Base-by-base conservation (phyloP, 1,140 invertebrate genomes). In the Teleopsis dalmanni region DNA sequence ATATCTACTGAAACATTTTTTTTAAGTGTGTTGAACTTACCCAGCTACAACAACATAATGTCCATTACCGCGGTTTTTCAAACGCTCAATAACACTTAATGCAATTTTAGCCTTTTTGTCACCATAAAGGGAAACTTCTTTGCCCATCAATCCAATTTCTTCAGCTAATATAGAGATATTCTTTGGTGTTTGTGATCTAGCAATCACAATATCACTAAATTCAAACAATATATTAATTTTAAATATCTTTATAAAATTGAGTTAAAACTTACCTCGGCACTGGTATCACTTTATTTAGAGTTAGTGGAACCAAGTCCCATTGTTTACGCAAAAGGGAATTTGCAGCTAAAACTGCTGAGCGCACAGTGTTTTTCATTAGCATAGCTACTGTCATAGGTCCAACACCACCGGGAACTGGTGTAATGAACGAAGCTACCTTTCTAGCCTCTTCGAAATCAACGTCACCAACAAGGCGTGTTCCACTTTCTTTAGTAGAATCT, bases 381-480 rank as follows among this genome's bases (percentile, higher is more conserved):
- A 98, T 98, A 10, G 94, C 92, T 18, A 98, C 95, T 1, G 95
- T 98, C 91, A 98, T 96, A 8, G 95, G 95, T 0, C 95, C 95
- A 45, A 99, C 95, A 51, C 96, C 95, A 23, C 95, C 94, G 14
- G 96, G 96, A 16, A 99, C 96, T 3, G 96, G 96, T 21, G 96
- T 99, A 47, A 99, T 93, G 59, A 82, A 86, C 3, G 83, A 82
- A 8, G 94, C 93, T 38, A 90, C 81, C 50, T 82, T 72, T 40
- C 78, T 78, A 6, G 84, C 94, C 70, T 86, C 85, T 13, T 78
- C 76, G 74, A 84, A 98, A 37, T 83, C 86, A 13, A 99, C 96
- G 81, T 99, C 97, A 13, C 97, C 97, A 13, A 96, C 89, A 10
- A 99, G 67, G 44, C 88, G 78, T 56, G 85, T 83, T 3, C 93